phyloP scores from a whole-genome alignment of 64 coral and sea anemone genomes.

The Cladopsammia gracilis region DNA sequence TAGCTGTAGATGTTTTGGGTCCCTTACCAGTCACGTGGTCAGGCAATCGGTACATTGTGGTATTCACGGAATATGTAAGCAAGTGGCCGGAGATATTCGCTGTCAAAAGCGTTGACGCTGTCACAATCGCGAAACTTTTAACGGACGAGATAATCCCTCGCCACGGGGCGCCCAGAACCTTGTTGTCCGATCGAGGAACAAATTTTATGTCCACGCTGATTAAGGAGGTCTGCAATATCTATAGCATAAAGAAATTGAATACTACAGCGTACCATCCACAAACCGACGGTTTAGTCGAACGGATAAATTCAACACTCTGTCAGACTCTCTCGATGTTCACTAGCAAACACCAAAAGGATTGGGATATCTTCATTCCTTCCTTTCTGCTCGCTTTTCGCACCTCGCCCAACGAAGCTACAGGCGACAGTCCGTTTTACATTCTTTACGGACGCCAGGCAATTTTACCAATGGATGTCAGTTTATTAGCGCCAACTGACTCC shows the following conservation, averaged over 20 bases:
- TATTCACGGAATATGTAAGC: neutral
- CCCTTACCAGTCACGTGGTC: neutral
- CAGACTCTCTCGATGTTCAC: too few species aligned
- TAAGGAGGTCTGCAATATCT: neutral
- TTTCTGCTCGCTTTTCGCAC: too few species aligned
- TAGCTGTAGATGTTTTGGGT: slow-evolving; percentile 11
- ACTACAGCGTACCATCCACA: too few species aligned
- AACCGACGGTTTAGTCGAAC: neutral
- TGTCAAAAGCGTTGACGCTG: neutral
- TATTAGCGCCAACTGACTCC: neutral
- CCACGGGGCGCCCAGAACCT: neutral
- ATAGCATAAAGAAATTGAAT: too few species aligned
- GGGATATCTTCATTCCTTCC: too few species aligned
- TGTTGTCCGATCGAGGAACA: neutral
- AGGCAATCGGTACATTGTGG: neutral
- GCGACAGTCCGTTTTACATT: too few species aligned
- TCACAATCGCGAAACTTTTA: neutral
- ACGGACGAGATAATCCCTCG: neutral
- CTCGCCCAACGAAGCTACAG: too few species aligned
- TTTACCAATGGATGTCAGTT: slow-evolving; percentile 16
- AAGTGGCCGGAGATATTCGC: slow-evolving; percentile 8
- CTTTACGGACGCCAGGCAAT: neutral
- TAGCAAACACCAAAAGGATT: too few species aligned
- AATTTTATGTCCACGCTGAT: neutral
- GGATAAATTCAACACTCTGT: too few species aligned